Evolutionary conservation across 2,113 vertebrate genomes (phyloP), one percentile per base, ranked within the genome.

Genomic region (Mandrillus leucophaeus): DNA sequence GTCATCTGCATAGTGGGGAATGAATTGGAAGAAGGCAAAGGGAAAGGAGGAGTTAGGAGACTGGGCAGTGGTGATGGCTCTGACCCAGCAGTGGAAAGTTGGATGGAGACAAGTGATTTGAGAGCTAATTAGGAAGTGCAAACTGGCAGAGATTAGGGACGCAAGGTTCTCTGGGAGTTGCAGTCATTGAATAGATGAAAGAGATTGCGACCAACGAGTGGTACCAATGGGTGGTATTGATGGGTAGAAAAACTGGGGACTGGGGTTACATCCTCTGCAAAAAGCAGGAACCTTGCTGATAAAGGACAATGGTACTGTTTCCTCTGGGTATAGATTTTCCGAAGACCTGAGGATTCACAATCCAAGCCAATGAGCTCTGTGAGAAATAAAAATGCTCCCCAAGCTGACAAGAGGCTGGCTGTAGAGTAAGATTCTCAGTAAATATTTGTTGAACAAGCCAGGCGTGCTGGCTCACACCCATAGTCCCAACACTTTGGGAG

Each of bases 221-320:
- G 14, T 9, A 18, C 0, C 8, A 11, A n/a, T 8, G 18, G 30
- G 30, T 4, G 8, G 20, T 8, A 18, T 0, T 6, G 35, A 80
- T 1, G 20, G n/a, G 22, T 12, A 13, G 18, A 89, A 25, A 78
- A 38, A 25, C 79, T 2, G 11, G 30, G 8, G 23, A 30, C 3
- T 3, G 8, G 20, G 11, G 70, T 27, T 2, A 2, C 0, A 3
- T 32, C 35, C 45, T 78, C 48, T 50, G n/a, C 40, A 38, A 40
- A 66, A 45, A 66, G 6, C 14, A 64, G 11, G 6, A 16, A 6
- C 8, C 4, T 45, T 68, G 32, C 12, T 30, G 50, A 40, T 27
- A 23, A 23, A 76, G 50, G 89, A 57, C 83, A 55, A 4, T 0
- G 11, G 79, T 13, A 25, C 22, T 68, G 4, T 52, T 35, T 79